Percentiles rank a stretch among this genome's conserved stretches.
These are phyloP conservation scores for Oncorhynchus mykiss DNA, from an alignment of 2,113 vertebrate genomes.

Conservation along the genomic window DNA sequence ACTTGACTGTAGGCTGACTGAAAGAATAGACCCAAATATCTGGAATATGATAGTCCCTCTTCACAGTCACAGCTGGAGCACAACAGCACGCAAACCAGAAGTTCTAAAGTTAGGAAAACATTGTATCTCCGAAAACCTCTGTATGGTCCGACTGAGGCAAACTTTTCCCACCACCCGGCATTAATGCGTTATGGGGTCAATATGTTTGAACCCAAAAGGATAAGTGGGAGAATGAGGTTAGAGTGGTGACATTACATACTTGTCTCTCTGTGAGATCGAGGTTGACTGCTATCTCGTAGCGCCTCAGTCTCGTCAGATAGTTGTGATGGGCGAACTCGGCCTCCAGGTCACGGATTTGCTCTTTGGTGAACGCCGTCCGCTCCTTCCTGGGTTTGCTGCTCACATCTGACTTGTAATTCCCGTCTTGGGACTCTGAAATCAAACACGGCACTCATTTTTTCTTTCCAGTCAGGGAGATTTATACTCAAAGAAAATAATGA, in stretches of 20 bases:
- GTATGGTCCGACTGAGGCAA: constrained; percentile 22
- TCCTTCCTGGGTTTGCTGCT: constrained; percentile 98
- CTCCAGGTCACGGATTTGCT: constrained; percentile 97
- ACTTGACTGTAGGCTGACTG: constrained; percentile 50
- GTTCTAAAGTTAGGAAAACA: constrained; percentile 46
- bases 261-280: constrained; percentile 98
- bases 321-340: constrained; percentile 99
- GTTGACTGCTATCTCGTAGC: constrained; percentile 98
- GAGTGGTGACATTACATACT: constrained; percentile 68
- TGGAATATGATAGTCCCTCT: constrained; percentile 68
- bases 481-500: constrained; percentile 50
- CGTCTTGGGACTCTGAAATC: constrained; percentile 91
- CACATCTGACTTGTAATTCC: constrained; percentile 94
- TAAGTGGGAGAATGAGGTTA: neutral
- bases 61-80: constrained; percentile 63
- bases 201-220: constrained; percentile 25
- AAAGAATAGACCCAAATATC: constrained; percentile 68
- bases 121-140: constrained; percentile 40
- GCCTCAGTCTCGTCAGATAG: constrained; percentile 94
- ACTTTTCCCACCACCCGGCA: constrained; percentile 57
- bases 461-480: constrained; percentile 47
- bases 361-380: constrained; percentile 98
- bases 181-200: constrained; percentile 42
- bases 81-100: constrained; percentile 34
- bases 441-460: constrained; percentile 55